These are phyloP conservation scores for Ursus arctos DNA, from an alignment of 2,113 vertebrate species.

Conservation along the genomic window DNA sequence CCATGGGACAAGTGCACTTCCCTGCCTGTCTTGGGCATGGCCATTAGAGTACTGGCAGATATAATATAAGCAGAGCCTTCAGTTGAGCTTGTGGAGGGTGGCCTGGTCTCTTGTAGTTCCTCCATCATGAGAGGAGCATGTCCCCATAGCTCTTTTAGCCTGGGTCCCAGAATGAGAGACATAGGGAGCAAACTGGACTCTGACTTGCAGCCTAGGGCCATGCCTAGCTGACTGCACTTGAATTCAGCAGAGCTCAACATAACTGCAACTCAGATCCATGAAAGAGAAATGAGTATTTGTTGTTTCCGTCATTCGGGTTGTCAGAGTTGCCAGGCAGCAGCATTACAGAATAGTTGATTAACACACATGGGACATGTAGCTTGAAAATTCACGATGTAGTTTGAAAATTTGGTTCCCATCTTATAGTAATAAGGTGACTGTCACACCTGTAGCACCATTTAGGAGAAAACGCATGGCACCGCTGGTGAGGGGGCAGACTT, in stretches of 20 bases:
- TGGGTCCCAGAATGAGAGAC: not conserved
- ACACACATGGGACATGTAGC: not conserved
- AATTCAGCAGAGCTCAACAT: not conserved
- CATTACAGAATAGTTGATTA: not conserved
- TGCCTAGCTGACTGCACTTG: not conserved
- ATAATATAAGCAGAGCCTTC: not conserved
- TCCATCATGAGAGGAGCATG: no score
- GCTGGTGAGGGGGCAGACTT: not conserved
- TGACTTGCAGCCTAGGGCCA: not conserved
- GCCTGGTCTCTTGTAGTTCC: not conserved
- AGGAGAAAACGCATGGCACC: not conserved
- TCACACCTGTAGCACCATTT: not conserved
- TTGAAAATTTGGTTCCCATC: not conserved
- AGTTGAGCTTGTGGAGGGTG: not conserved
- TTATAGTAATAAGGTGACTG: not conserved
- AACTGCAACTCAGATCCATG: not conserved
- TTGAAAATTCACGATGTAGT: not conserved
- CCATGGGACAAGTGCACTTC: not conserved
- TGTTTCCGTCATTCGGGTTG: not conserved
- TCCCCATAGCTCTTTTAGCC: not conserved
- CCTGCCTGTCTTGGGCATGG: not conserved
- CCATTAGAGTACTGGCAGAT: not conserved
- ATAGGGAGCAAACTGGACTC: not conserved
- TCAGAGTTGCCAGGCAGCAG: not conserved
- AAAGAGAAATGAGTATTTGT: not conserved